Evolutionary conservation across 2,113 vertebrate species (phyloP).

Genomic region (human (Homo sapiens)): DNA sequence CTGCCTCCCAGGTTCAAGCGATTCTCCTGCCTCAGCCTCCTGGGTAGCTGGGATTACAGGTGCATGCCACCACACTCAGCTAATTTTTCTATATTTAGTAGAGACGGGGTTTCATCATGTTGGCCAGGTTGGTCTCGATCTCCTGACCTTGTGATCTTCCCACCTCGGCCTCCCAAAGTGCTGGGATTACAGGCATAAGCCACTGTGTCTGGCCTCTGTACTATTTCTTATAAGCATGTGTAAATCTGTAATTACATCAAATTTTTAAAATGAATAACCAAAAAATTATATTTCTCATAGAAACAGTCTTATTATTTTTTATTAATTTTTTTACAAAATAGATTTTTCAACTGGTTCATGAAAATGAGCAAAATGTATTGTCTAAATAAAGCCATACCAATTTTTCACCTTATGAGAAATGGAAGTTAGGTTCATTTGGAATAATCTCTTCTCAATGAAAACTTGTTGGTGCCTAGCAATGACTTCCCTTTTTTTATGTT

Average conservation of each 20-base stretch:
- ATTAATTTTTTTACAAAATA: neutral
- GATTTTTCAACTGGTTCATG: neutral
- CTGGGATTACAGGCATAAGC: no score
- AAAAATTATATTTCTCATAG: neutral
- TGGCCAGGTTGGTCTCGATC: no score
- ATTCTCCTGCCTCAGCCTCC: no score
- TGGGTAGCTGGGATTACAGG: no score
- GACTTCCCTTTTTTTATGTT: neutral
- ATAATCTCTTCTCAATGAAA: conserved; percentile 25
- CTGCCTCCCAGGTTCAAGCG: no score
- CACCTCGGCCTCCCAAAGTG: no score
- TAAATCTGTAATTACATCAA: neutral
- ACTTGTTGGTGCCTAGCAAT: neutral
- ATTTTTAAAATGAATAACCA: neutral
- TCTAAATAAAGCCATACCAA: neutral
- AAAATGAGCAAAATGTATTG: neutral
- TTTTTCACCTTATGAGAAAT: neutral
- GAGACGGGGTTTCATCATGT: no score
- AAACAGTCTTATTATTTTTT: neutral
- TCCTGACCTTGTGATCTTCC: no score
- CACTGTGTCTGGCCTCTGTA: neutral
- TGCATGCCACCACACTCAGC: no score
- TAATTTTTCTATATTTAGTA: no score
- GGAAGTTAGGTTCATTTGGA: neutral
- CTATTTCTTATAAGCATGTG: neutral